Evolutionary conservation across 2,797 vertebrate species (phyloP), one percentile per base, ranked within the genome.

Genomic region (Ceyx erithaca): DNA sequence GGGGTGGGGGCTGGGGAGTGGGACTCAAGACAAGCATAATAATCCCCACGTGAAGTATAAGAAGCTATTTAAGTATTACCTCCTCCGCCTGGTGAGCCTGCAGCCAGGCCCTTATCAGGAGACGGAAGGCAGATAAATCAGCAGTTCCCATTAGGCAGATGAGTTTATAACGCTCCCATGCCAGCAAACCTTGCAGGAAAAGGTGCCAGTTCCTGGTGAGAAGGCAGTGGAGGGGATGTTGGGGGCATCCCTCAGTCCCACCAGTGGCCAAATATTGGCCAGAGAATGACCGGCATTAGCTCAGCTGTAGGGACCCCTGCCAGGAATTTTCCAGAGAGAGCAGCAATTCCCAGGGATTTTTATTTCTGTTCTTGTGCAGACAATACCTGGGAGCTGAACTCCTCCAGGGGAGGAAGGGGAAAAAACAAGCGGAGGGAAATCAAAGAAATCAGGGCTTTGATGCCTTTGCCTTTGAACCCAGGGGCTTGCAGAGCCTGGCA

Each of bases 41-140:
- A 94, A 87, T 92, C 66, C 80, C 76, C 40, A 89, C 3, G 14
- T 80, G 72, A 92, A 88, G 62, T 62, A 68, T 79, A 92, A 93
- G 89, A 73, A 95, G 64, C 91, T 95, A 88, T 96, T 96, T 96
- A 82, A 89, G 91, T 87, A 40, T 94, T 93, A 75, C 90, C 87
- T 96, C 89, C 90, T 87, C 90, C 21, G 57, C 93, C 88, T 80
- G 75, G 82, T 10, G 26, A 89, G 87, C 89, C 73, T 4, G 33
- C 71, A 94, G 87, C 63, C 87, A 37, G 89, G 73, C 67, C 85
- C 81, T 84, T 89, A 66, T 87, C 91, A 71, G 85, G 45, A 93
- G 52, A 83, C 52, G 20, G 28, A 93, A 91, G 51, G 26, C 84
- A 95, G 91, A 95, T 88, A 95, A 93, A 95, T 84, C 82, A 93